These are phyloP conservation scores for Camelus dromedarius DNA, from an alignment of 2,113 vertebrate species.

Conservation along the genomic window DNA sequence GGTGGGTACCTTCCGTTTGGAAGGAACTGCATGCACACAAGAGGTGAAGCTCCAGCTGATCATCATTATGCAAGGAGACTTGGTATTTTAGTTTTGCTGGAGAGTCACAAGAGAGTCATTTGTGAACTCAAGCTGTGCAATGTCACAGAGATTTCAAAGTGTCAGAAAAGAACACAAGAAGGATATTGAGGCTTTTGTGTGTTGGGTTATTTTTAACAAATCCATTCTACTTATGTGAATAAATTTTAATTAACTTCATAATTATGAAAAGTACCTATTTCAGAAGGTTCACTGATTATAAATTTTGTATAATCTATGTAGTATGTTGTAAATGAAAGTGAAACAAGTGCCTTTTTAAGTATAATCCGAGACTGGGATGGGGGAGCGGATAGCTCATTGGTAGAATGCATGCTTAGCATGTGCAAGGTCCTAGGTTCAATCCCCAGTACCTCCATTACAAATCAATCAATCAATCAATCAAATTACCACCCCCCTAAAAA, in stretches of 20 bases:
- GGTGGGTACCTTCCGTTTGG: background rate
- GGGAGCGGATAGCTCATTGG: too few species aligned
- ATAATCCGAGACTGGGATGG: background rate
- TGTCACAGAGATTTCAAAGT: background rate
- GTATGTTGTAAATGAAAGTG: background rate
- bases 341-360: background rate
- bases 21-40: background rate
- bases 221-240: background rate
- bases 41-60: background rate
- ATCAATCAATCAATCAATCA: too few species aligned
- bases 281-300: background rate
- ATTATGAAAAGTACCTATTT: background rate
- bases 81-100: background rate
- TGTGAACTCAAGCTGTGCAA: background rate
- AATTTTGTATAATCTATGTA: background rate
- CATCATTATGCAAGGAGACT: background rate
- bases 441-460: too few species aligned
- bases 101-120: background rate
- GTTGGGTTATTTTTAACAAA: conserved; percentile 10
- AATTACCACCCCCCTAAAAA: too few species aligned
- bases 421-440: too few species aligned
- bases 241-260: conserved; percentile 28
- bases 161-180: background rate
- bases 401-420: too few species aligned
- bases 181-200: background rate